Percentiles rank a stretch among this genome's conserved stretches.
Conservation (phyloP, 2,797 vertebrate genomes). For the Sebastes glaucus region DNA sequence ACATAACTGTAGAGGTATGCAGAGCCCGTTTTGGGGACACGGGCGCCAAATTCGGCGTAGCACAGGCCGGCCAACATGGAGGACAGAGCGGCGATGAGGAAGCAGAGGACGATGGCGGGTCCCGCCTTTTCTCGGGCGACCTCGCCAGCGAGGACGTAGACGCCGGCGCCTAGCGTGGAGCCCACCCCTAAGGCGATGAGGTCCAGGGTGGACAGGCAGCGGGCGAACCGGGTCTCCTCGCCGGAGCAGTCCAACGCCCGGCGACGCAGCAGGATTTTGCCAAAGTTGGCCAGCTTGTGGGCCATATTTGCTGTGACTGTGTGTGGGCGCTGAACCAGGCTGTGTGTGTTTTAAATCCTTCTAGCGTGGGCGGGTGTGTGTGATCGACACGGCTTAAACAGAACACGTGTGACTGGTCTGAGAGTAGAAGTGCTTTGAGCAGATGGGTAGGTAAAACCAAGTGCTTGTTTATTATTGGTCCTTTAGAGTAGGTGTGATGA, state of each 20-base stretch:
- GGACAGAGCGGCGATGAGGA: conserved; percentile 92
- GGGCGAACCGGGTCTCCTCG: conserved; percentile 87
- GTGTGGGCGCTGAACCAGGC: conserved; percentile 47
- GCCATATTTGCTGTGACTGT: conserved; percentile 69
- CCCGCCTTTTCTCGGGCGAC: conserved; percentile 93
- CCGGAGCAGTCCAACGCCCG: conserved; percentile 81
- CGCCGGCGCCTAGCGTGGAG: conserved; percentile 93
- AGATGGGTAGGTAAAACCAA: conserved; percentile 29
- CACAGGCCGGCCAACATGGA: conserved; percentile 95
- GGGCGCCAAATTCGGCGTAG: conserved; percentile 96
- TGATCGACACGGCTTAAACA: conserved; percentile 42
- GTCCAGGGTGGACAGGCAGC: conserved; percentile 94
- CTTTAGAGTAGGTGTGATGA: conserved; percentile 3
- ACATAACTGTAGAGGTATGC: conserved; percentile 98
- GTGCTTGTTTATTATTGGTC: conserved; percentile 12
- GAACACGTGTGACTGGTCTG: conserved; percentile 20
- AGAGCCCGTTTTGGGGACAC: conserved; percentile 94
- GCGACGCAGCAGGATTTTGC: conserved; percentile 88
- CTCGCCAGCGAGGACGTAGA: conserved; percentile 93
- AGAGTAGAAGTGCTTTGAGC: conserved; percentile 3
- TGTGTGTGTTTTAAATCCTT: conserved; percentile 45
- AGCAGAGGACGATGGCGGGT: conserved; percentile 93
- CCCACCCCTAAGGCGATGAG: conserved; percentile 94
- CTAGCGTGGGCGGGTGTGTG: conserved; percentile 23
- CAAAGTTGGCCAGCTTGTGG: conserved; percentile 75